Percentiles rank a stretch among this genome's conserved stretches.
These are phyloP conservation scores for Lydus trimaculatus DNA, from an alignment of 2,888 invertebrate genomes.

Conservation along the genomic window DNA sequence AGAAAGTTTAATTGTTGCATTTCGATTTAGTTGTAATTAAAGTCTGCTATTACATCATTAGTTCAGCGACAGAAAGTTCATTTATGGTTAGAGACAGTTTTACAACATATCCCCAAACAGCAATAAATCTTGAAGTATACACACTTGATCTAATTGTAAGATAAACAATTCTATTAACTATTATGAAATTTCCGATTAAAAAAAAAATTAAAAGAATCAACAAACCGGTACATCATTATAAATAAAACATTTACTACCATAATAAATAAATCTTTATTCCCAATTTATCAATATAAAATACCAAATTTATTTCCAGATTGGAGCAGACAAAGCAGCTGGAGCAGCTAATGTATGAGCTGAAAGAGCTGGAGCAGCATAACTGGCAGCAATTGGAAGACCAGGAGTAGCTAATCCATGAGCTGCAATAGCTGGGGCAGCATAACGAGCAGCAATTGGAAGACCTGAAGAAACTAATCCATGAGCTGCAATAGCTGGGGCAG, in stretches of 20 bases:
- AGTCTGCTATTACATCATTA: neutral
- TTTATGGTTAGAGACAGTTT: neutral
- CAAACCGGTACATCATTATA: neutral
- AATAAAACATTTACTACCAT: neutral
- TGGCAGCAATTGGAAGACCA: neutral
- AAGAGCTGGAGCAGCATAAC: neutral
- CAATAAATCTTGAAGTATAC: neutral
- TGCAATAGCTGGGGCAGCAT: neutral
- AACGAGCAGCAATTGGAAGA: neutral
- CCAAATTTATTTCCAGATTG: neutral
- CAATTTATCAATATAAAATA: neutral
- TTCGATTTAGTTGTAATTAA: neutral
- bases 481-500: neutral
- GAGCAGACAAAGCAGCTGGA: neutral
- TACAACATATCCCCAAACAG: neutral
- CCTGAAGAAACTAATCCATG: neutral
- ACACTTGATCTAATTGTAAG: neutral
- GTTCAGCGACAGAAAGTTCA: neutral
- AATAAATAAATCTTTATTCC: neutral
- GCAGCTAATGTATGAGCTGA: neutral
- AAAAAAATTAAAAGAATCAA: neutral
- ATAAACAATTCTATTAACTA: neutral
- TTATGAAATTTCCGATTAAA: neutral
- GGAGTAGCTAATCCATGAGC: neutral
- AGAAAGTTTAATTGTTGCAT: neutral